Evolutionary conservation across 2,888 invertebrate genomes (phyloP), one percentile per base, ranked within the genome.

Genomic region (Acleris literana): DNA sequence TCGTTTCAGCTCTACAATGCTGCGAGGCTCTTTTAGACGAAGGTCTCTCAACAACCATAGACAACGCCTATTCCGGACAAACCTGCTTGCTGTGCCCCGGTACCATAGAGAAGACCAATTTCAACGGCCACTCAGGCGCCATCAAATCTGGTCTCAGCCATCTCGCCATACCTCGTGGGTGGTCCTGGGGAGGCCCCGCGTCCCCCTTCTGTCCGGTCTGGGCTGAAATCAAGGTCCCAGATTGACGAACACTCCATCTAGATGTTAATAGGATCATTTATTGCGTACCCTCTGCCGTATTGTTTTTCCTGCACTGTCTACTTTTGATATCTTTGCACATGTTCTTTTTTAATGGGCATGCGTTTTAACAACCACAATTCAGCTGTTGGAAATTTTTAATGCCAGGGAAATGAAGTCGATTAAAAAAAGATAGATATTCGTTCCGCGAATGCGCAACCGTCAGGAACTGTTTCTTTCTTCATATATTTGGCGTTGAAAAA

Each of bases 171-270:
- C 97, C 97, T 0, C 93, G 95, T n/a, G 96, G 96, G 5, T 97
- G 97, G 97, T 94, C 94, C 18, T 97, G 96, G 97, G 96, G 96
- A 13, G 97, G 97, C 0, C 93, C 95, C 0, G 96, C 95, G 1
- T 96, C 96, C 29, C 94, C 94, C 46, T 95, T 94, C 83, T 96
- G 95, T 75, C 97, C 97, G 1, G 88, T 96, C 2, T 97, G 96
- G 95, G 94, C 94, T n/a, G 96, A 97, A 83, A 86, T 90, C 6
- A 88, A 90, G 52, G 76, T 92, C 62, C 88, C 91, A 43, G 92
- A 91, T 87, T 92, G 92, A 92, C 88, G 68, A 77, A 77, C 71
- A 74, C 61, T 53, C 44, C 66, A 62, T 29, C 59, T 64, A 22
- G 54, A 67, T 68, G 73, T 68, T 68, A 72, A 72, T 64, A 72